Base-by-base conservation (phyloP, 2,888 invertebrate species). In the Lochmaea crataegi region DNA sequence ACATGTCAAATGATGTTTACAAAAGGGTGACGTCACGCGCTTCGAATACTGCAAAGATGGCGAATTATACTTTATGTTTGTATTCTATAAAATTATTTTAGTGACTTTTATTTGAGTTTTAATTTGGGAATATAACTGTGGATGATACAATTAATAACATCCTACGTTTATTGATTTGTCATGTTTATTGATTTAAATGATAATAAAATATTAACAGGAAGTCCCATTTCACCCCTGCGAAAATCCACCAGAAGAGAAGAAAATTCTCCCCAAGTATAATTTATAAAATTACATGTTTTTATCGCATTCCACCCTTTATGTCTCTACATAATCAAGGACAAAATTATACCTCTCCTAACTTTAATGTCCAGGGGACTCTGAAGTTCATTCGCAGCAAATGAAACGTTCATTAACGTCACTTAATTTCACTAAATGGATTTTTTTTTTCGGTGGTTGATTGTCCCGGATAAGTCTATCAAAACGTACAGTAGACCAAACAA, bases 271-370 rank as follows among this genome's bases (percentile, higher is more conserved):
- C 71, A 58, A n/a, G 71, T 71, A 71, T 71, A 66, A 71, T 71
- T 71, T 66, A 61, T 66, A 51, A 71, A 71, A 71, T 71, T 71
- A 71, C 53, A 71, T 71, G 71, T 71, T 71, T 66, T 71, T 61
- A 51, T 32, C 38, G 45, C 57, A 45, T 32, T 61, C 18, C 65
- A 61, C 66, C 66, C 71, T 66, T 66, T 61, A 61, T 53, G 41
- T 60, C 66, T 41, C 32, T 32, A 61, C 65, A 61, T 66, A 66
- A 71, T 58, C 66, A 38, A 51, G 26, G 51, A 32, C 14, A 53
- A 58, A 66, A 61, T 71, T 51, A 53, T 51, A 60, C 32, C 32
- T 32, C 16, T 61, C 48, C 61, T 14, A 48, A 51, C 48, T 68
- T 61, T 68, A 26, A 48, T 16, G 38, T 38, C 18, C 61, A 42